A percentile compares a stretch with the other conserved stretches of the same genome.
These are phyloP conservation scores for Plestiodon gilberti DNA, from an alignment of 2,113 vertebrate genomes.

Conservation along the genomic window DNA sequence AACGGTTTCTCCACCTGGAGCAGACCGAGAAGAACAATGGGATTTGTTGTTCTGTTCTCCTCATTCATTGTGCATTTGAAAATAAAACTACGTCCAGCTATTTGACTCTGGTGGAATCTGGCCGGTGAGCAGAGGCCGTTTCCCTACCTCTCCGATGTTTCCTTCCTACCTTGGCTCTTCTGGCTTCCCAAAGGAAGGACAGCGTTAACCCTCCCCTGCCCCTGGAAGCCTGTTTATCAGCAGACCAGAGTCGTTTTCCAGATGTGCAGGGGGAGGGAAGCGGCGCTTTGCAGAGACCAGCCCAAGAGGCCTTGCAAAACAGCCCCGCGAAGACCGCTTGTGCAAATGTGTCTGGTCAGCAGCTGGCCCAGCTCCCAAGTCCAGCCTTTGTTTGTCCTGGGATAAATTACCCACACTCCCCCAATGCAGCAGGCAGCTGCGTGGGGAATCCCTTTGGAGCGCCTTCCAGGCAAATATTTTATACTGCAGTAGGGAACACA, in stretches of 20 bases:
- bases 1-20: neutral
- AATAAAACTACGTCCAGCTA: too few species aligned
- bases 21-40: constrained; percentile 7
- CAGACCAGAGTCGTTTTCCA: constrained; percentile 61
- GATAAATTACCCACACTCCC: neutral
- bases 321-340: constrained; percentile 42
- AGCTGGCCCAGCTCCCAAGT: constrained; percentile 53
- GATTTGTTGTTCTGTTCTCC: neutral
- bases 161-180: constrained; percentile 67
- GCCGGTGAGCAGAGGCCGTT: constrained; percentile 8
- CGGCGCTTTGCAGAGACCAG: constrained; percentile 37
- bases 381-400: accelerated
- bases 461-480: neutral
- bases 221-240: constrained; percentile 62
- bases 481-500: neutral
- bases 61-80: neutral
- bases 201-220: constrained; percentile 48
- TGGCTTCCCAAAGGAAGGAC: constrained; percentile 46
- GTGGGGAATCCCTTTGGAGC: neutral
- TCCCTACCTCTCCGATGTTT: constrained; percentile 25
- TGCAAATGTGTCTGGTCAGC: constrained; percentile 41
- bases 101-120: neutral
- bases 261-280: constrained; percentile 61
- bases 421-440: accelerated
- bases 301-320: constrained; percentile 5